Percentiles rank a stretch among this genome's conserved stretches.
Conservation (phyloP, 2,888 invertebrate genomes). For the Bombylius discolor region DNA sequence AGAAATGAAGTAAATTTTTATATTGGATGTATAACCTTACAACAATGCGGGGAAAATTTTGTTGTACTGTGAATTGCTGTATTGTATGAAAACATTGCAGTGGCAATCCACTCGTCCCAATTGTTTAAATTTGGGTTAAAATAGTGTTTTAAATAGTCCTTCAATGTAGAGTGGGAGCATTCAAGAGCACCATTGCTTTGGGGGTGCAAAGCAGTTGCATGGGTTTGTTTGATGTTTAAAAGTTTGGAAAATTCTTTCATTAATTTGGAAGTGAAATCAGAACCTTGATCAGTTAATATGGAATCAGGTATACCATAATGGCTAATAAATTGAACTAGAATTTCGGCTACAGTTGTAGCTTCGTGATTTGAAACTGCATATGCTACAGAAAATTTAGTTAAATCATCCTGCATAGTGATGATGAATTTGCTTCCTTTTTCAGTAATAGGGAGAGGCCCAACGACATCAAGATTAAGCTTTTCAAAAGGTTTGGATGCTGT, state of each 20-base stretch:
- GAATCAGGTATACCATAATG: slow-evolving; percentile 22
- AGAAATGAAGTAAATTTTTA: too few relatives aligned
- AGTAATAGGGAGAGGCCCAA: slow-evolving; percentile 3
- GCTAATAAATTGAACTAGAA: slow-evolving; percentile 21
- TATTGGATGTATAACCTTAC: too few relatives aligned
- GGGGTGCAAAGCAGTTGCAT: slow-evolving; percentile 22
- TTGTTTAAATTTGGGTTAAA: slow-evolving; percentile 20
- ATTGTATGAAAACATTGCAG: slow-evolving; percentile 25
- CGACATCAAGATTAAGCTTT: background rate
- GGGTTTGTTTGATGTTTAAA: slow-evolving; percentile 23
- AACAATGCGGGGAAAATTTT: slow-evolving; percentile 25
- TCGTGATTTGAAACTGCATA: slow-evolving; percentile 22
- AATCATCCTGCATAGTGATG: slow-evolving; percentile 25
- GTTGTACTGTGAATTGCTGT: slow-evolving; percentile 23
- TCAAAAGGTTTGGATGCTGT: background rate
- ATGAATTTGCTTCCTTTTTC: slow-evolving; percentile 1
- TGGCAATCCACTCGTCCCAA: slow-evolving; percentile 23
- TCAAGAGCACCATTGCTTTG: slow-evolving; percentile 25
- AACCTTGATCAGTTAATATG: slow-evolving; percentile 29
- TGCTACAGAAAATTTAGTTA: slow-evolving; percentile 26
- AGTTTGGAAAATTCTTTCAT: slow-evolving; percentile 23
- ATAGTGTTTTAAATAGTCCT: slow-evolving; percentile 22
- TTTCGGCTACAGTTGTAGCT: slow-evolving; percentile 21
- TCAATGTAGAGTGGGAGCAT: slow-evolving; percentile 19
- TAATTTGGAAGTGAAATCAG: slow-evolving; percentile 25